phyloP scores from a whole-genome alignment of 2,113 vertebrate genomes.

The Pelmatolapia mariae region DNA sequence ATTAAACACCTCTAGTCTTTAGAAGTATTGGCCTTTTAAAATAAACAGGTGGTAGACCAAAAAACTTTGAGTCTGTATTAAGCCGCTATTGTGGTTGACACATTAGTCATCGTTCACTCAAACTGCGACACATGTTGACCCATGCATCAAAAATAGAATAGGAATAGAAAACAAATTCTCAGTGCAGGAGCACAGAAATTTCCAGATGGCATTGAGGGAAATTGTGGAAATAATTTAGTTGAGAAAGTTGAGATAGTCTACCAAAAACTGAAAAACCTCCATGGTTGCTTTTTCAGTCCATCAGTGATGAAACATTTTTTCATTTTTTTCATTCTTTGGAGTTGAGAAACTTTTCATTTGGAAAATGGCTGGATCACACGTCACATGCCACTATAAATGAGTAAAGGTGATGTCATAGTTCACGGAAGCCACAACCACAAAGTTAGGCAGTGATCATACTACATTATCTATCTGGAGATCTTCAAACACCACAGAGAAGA shows the following conservation, averaged over 20 bases:
- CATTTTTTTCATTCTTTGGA: background rate
- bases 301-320: background rate
- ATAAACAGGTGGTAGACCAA: background rate
- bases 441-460: background rate
- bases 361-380: background rate
- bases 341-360: background rate
- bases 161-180: background rate
- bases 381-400: background rate
- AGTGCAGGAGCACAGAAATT: background rate
- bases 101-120: background rate
- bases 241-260: background rate
- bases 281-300: background rate
- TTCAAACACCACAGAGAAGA: background rate
- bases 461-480: background rate
- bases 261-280: background rate
- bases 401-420: background rate
- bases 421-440: background rate
- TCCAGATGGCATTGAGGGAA: background rate
- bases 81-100: background rate
- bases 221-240: background rate
- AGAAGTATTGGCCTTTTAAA: background rate
- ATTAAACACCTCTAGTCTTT: background rate
- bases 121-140: rapidly evolving
- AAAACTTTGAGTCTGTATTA: background rate
- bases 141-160: background rate